phyloP scores from a whole-genome alignment of 2,888 invertebrate genomes.

The Sycophila texana region DNA sequence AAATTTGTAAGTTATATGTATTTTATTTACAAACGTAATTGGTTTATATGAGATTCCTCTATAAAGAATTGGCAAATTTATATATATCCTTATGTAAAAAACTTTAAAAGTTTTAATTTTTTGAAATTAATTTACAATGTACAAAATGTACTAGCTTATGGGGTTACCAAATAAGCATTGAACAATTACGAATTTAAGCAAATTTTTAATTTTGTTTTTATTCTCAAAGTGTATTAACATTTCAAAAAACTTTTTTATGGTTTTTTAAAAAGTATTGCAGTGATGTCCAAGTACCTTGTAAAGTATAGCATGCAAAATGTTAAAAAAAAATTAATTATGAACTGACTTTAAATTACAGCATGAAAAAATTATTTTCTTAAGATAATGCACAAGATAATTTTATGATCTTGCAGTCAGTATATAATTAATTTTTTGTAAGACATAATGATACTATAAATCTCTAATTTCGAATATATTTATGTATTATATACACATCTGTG shows the following conservation, averaged over 20 bases:
- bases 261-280: conserved; percentile 26
- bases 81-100: not conserved
- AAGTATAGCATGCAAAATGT: conserved; percentile 1
- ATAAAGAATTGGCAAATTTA: not conserved
- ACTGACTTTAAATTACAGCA: conserved; percentile 2
- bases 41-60: conserved; percentile 3
- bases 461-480: conserved; percentile 24
- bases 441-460: not conserved
- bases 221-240: too few species aligned
- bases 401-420: not conserved
- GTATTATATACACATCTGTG: conserved; percentile 11
- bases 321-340: conserved; percentile 22
- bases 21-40: too few species aligned
- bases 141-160: not conserved
- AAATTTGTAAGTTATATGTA: conserved; percentile 26
- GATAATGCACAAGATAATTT: not conserved
- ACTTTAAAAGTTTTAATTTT: conserved; percentile 4
- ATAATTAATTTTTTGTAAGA: conserved; percentile 16
- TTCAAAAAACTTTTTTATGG: not conserved
- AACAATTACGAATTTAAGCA: too few species aligned
- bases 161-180: too few species aligned
- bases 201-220: too few species aligned
- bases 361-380: not conserved
- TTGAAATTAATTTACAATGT: not conserved
- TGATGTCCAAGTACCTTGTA: conserved; percentile 36